phyloP scores from a whole-genome alignment of 2,113 vertebrate species.

The Archilochus colubris region DNA sequence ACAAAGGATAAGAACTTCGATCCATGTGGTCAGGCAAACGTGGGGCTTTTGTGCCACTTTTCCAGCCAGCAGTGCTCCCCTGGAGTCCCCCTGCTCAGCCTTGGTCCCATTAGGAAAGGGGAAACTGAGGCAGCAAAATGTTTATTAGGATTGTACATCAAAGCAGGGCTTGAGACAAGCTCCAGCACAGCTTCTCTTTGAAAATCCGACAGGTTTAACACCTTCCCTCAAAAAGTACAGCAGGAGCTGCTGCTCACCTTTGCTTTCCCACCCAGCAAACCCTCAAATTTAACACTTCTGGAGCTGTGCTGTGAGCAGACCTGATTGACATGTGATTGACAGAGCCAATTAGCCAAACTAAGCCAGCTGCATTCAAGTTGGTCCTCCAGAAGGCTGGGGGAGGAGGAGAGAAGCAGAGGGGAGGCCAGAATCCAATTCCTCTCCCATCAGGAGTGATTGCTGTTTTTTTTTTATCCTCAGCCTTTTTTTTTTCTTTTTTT shows the following conservation, averaged over 20 bases:
- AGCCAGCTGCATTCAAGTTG: slow-evolving; percentile 53
- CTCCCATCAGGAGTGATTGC: slow-evolving; percentile 33
- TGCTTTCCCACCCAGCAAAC: neutral
- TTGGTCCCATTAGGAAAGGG: neutral
- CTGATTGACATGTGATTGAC: slow-evolving; percentile 62
- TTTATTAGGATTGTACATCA: rapidly evolving
- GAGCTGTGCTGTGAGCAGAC: neutral
- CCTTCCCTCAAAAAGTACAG: neutral
- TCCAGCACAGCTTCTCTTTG: neutral
- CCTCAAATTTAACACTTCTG: neutral
- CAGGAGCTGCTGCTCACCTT: neutral
- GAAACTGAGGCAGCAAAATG: neutral
- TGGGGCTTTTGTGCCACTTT: neutral
- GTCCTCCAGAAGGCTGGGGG: slow-evolving; percentile 38
- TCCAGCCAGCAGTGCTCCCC: neutral
- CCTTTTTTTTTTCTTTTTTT: neutral
- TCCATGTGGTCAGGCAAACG: neutral
- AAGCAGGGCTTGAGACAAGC: rapidly evolving
- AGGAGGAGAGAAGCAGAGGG: slow-evolving; percentile 34
- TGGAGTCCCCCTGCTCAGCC: neutral
- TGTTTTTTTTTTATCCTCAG: slow-evolving; percentile 33
- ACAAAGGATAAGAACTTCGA: neutral
- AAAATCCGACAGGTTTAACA: rapidly evolving
- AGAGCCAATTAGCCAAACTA: slow-evolving; percentile 62
- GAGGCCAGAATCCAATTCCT: slow-evolving; percentile 57